Evolutionary conservation across 2,888 invertebrate species (phyloP).

Genomic region (Plebejus melissa): DNA sequence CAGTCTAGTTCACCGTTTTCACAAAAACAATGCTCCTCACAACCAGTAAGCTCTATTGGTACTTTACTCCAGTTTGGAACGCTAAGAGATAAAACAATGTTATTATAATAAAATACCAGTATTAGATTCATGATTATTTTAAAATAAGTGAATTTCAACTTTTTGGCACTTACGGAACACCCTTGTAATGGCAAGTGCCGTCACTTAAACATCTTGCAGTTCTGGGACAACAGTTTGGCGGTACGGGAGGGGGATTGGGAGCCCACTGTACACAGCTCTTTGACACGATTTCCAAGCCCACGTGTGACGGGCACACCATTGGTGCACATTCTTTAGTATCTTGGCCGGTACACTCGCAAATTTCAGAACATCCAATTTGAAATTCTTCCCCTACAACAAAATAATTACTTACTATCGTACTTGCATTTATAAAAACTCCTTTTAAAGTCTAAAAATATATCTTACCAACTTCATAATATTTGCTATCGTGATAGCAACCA

Average conservation of each 20-base stretch:
- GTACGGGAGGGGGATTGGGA: conserved; percentile 84
- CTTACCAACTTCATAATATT: conserved; percentile 64
- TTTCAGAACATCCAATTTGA: conserved; percentile 88
- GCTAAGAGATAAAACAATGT: conserved; percentile 43
- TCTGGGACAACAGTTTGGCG: conserved; percentile 90
- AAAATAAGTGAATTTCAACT: not conserved
- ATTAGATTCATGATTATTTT: too few relatives aligned
- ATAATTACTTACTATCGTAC: not conserved
- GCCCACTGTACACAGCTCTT: conserved; percentile 93
- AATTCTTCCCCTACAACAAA: conserved; percentile 82
- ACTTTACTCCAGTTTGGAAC: conserved; percentile 90
- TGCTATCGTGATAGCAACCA: conserved; percentile 62
- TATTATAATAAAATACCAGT: not conserved
- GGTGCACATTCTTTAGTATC: conserved; percentile 85
- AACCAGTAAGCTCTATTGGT: conserved; percentile 88
- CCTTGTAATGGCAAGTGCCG: conserved; percentile 88
- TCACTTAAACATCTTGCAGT: conserved; percentile 88
- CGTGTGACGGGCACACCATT: conserved; percentile 90
- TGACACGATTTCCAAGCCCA: conserved; percentile 90
- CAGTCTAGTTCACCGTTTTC: conserved; percentile 93
- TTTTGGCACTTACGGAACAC: conserved; percentile 65
- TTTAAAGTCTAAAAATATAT: not conserved
- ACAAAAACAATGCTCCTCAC: conserved; percentile 91
- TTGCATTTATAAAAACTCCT: not conserved
- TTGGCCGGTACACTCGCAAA: conserved; percentile 86